Evolutionary conservation across 2,888 invertebrate genomes (phyloP), one percentile per base, ranked within the genome.

Genomic region (Hypomecis punctinalis): DNA sequence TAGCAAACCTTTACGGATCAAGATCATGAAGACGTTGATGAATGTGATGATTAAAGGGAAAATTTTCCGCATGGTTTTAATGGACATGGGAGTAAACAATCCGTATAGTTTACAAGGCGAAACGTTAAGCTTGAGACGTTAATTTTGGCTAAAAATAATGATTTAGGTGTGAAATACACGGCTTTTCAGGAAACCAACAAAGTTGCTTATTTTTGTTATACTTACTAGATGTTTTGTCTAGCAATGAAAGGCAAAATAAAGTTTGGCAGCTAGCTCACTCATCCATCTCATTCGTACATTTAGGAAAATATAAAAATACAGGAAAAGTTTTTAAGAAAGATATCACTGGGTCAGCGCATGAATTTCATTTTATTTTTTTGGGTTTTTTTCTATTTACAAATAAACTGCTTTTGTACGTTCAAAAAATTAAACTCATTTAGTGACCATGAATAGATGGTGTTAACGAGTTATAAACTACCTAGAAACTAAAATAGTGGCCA

Each of bases 61-160:
- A 6, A 56, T 39, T 51, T 39, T 51, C 55, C 40, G 61, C 51
- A 56, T 33, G 46, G 40, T 39, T 49, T 5, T 48, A 48, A 59
- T 52, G 45, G 45, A 52, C 37, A 39, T 39, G 35, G 40, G 35
- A 35, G 11, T 46, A 51, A 51, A 40, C 51, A 49, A 45, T 43
- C 39, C 11, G 8, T 11, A 33, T 45, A 37, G 10, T 46, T 45
- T 46, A 39, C 46, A 39, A 52, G 33, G 52, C 46, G 33, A 45
- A 46, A 39, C 23, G 23, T 39, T 51, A 39, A 51, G 39, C 51
- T 51, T 39, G 39, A 39, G 8, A 5, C 39, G 13, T 51, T 9
- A 33, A 47, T 47, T 11, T 35, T 4, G 36, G 6, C 7, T n/a
- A 11, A 47, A 47, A 33, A 33, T 35, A 9, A 9, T 13, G 13